These are phyloP conservation scores for Typhlomys cinereus DNA, from an alignment of 2,113 vertebrate species.

Conservation along the genomic window DNA sequence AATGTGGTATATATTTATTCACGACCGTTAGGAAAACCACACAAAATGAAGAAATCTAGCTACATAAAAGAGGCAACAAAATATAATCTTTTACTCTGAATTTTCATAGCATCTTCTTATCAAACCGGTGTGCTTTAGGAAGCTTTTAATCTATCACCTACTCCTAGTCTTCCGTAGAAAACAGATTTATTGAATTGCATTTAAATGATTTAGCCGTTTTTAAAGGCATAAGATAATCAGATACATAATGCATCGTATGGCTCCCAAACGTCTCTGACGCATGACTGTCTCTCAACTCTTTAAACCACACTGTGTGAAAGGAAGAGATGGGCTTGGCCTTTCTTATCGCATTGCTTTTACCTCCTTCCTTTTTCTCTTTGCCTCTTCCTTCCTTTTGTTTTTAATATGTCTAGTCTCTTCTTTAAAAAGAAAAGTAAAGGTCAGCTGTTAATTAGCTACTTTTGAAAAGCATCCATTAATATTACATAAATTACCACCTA, in stretches of 20 bases:
- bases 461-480: slow-evolving; percentile 85
- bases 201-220: slow-evolving; percentile 85
- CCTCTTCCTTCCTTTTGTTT: neutral
- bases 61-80: slow-evolving; percentile 75
- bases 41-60: slow-evolving; percentile 75
- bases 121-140: slow-evolving; percentile 78
- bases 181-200: slow-evolving; percentile 80
- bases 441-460: slow-evolving; percentile 85
- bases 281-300: slow-evolving; percentile 76
- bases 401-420: neutral
- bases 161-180: slow-evolving; percentile 76
- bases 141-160: slow-evolving; percentile 81
- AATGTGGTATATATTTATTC: slow-evolving; percentile 73
- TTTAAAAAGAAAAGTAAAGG: slow-evolving; percentile 81
- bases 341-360: neutral
- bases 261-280: slow-evolving; percentile 68
- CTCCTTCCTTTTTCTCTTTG: neutral
- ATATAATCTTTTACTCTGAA: slow-evolving; percentile 77
- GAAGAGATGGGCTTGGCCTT: neutral
- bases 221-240: slow-evolving; percentile 81
- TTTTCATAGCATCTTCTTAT: slow-evolving; percentile 73
- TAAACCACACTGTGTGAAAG: slow-evolving; percentile 73
- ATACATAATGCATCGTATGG: slow-evolving; percentile 79
- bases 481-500: slow-evolving; percentile 85
- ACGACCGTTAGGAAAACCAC: slow-evolving; percentile 34